Evolutionary conservation across 2,797 vertebrate genomes (phyloP).

Genomic region (Mus spretus): DNA sequence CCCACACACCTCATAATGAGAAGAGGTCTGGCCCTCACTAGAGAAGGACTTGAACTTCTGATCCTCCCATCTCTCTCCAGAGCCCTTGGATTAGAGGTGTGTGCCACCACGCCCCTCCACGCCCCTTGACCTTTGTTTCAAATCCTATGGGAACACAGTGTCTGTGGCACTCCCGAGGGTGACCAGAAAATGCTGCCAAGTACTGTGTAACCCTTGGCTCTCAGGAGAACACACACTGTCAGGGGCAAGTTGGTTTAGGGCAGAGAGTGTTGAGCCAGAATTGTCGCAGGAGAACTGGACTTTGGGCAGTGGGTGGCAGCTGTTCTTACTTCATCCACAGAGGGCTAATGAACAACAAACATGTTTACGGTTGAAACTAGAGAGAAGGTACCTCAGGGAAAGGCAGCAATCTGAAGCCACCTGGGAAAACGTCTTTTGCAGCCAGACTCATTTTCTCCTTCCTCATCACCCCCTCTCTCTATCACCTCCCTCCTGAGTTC

Average conservation of each 20-base stretch:
- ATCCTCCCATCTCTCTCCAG: not conserved
- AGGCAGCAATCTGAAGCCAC: not conserved
- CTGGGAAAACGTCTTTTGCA: not conserved
- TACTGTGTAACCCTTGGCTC: fast-evolving
- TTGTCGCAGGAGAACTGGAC: fast-evolving
- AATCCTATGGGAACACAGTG: too few species aligned
- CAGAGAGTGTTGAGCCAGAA: not conserved
- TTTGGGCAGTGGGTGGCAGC: not conserved
- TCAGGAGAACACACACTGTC: not conserved
- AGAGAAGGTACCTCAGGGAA: not conserved
- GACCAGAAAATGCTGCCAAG: not conserved
- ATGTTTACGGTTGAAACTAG: not conserved
- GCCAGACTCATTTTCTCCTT: fast-evolving
- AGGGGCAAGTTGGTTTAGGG: not conserved
- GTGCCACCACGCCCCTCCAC: not conserved
- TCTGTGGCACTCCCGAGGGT: fast-evolving
- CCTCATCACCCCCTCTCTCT: not conserved
- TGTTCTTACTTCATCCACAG: fast-evolving
- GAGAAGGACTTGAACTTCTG: not conserved
- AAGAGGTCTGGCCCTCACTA: not conserved
- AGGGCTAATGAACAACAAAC: fast-evolving
- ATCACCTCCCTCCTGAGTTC: fast-evolving
- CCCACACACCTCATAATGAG: not conserved
- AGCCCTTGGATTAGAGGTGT: not conserved
- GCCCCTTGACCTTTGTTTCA: not conserved